Percentiles rank a stretch among this genome's conserved stretches.
phyloP scores from a whole-genome alignment of 2,113 vertebrate species.

The Mastomys natalensis region DNA sequence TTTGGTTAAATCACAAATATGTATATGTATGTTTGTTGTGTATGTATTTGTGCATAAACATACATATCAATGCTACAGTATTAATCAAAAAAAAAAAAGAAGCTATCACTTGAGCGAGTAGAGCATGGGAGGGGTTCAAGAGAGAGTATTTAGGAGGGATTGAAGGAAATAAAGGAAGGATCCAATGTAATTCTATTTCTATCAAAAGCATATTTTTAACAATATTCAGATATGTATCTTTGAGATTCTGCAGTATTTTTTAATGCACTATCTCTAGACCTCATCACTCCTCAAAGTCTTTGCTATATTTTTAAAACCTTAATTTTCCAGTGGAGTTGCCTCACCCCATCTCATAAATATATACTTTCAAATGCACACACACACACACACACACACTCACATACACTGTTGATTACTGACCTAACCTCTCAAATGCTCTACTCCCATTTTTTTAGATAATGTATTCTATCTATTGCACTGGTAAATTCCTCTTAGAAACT shows the following conservation, averaged over 20 bases:
- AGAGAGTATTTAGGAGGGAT: background rate
- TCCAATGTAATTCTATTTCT: background rate
- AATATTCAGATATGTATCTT: constrained; percentile 7
- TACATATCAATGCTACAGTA: background rate
- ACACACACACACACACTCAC: background rate
- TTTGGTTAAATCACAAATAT: background rate
- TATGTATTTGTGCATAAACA: background rate
- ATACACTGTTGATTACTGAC: background rate
- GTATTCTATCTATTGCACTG: background rate
- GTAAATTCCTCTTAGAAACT: constrained; percentile 2
- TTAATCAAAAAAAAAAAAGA: background rate
- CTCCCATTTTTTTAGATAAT: constrained; percentile 5
- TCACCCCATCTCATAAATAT: background rate
- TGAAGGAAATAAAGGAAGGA: background rate
- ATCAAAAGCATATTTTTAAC: background rate
- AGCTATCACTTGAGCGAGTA: background rate
- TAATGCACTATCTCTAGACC: background rate
- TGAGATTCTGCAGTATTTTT: background rate
- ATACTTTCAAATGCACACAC: background rate
- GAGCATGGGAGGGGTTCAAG: background rate
- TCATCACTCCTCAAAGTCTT: constrained; percentile 2
- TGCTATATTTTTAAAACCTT: constrained; percentile 1
- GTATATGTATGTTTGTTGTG: background rate
- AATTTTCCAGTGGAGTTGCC: background rate
- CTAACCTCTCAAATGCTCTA: background rate